These are phyloP conservation scores for Lycocerus yunnanus DNA, from an alignment of 2,888 invertebrate genomes.

Conservation along the genomic window DNA sequence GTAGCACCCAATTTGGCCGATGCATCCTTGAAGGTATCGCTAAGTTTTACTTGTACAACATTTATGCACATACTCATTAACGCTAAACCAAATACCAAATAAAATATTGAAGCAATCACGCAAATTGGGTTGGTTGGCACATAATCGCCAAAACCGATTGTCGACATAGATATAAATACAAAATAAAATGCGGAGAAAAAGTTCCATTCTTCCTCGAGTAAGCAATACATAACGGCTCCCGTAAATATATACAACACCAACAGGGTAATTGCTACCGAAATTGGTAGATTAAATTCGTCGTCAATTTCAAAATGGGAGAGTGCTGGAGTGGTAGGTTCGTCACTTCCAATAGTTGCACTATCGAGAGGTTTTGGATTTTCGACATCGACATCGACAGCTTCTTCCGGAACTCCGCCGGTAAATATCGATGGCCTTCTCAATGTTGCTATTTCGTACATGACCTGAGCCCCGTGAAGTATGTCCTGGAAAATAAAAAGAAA, in stretches of 20 bases:
- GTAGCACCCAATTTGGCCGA: conserved; percentile 85
- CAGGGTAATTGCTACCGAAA: conserved; percentile 84
- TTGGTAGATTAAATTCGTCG: conserved; percentile 93
- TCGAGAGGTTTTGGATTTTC: conserved; percentile 29
- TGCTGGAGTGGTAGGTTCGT: conserved; percentile 77
- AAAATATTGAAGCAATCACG: conserved; percentile 91
- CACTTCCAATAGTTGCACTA: conserved; percentile 47
- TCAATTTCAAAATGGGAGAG: conserved; percentile 80
- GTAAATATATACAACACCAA: conserved; percentile 84
- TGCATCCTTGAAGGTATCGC: conserved; percentile 82
- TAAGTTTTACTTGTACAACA: conserved; percentile 84
- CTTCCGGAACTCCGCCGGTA: conserved; percentile 42
- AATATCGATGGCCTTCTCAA: conserved; percentile 73
- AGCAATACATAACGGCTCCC: conserved; percentile 79
- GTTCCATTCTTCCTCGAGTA: conserved; percentile 81
- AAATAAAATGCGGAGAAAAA: conserved; percentile 95
- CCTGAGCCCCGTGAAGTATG: conserved; percentile 81
- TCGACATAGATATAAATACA: conserved; percentile 95
- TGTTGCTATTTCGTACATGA: conserved; percentile 79
- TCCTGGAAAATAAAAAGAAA: conserved; percentile 62
- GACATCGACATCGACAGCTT: conserved; percentile 42
- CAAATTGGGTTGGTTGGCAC: conserved; percentile 79
- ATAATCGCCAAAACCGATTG: conserved; percentile 94
- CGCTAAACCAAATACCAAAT: conserved; percentile 92
- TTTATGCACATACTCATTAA: conserved; percentile 97